phyloP scores from a whole-genome alignment of 2,888 invertebrate genomes.

The Myopa tessellatipennis region DNA sequence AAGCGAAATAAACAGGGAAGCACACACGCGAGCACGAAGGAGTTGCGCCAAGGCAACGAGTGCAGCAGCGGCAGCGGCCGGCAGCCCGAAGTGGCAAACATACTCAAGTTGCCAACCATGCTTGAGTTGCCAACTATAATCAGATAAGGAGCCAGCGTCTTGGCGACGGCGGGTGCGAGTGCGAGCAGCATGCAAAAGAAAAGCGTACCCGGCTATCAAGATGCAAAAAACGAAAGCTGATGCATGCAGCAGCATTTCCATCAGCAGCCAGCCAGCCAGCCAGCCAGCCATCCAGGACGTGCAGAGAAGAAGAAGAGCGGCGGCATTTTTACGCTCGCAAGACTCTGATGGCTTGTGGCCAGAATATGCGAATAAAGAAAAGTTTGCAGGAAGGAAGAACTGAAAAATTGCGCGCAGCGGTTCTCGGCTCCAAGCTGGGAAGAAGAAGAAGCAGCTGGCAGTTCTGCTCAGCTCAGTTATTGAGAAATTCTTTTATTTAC shows the following conservation, averaged over 20 bases:
- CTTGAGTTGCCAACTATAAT: slow-evolving; percentile 36
- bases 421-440: not conserved
- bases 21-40: slow-evolving; percentile 20
- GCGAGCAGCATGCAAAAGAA: not conserved
- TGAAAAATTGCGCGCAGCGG: not conserved
- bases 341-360: slow-evolving; percentile 3
- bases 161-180: not conserved
- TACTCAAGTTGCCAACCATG: slow-evolving; percentile 29
- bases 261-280: not conserved
- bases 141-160: slow-evolving; percentile 21
- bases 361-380: slow-evolving; percentile 9
- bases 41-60: slow-evolving; percentile 14
- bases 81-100: slow-evolving; percentile 24
- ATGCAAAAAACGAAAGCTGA: slow-evolving; percentile 24
- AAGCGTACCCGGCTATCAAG: slow-evolving; percentile 20
- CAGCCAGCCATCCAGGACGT: not conserved
- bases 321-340: not conserved
- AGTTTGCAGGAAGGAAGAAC: not conserved
- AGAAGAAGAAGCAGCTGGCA: not conserved
- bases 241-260: not conserved
- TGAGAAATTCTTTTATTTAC: slow-evolving; percentile 28
- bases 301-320: not conserved
- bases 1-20: slow-evolving; percentile 1
- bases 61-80: slow-evolving; percentile 31
- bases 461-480: slow-evolving; percentile 17